Evolutionary conservation across 2,113 vertebrate genomes (phyloP).

Genomic region (Motacilla alba): DNA sequence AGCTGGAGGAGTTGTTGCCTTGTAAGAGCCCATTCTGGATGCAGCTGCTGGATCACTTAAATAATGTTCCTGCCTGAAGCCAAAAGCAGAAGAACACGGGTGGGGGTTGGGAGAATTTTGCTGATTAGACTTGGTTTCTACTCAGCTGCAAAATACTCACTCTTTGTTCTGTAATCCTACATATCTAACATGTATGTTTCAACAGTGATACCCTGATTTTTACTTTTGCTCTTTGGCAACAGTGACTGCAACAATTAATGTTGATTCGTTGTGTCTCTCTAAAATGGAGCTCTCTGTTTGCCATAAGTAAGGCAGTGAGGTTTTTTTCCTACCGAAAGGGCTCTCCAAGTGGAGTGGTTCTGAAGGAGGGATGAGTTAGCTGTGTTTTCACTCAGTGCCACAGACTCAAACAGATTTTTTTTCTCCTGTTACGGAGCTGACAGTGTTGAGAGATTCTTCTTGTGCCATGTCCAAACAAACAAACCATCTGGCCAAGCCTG

Average conservation of each 20-base stretch:
- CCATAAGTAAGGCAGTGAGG: background rate
- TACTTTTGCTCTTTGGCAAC: background rate
- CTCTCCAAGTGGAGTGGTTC: background rate
- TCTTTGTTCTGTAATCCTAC: background rate
- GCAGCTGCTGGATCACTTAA: background rate
- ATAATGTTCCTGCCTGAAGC: background rate
- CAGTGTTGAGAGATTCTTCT: background rate
- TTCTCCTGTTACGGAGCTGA: background rate
- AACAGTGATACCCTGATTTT: background rate
- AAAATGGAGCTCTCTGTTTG: background rate
- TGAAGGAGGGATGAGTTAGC: background rate
- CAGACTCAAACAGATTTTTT: background rate
- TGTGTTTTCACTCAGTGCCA: background rate
- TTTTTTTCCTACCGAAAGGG: background rate
- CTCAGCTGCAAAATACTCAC: background rate
- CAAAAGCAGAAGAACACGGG: background rate
- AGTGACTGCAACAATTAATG: background rate
- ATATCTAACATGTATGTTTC: fast-evolving
- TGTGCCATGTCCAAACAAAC: background rate
- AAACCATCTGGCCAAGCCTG: background rate
- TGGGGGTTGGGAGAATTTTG: background rate
- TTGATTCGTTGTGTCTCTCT: background rate
- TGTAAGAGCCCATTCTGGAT: background rate
- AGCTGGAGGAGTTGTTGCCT: background rate
- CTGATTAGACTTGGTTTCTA: background rate